These are phyloP conservation scores for Eubasilissa regina DNA, from an alignment of 1,140 invertebrate species.

Conservation along the genomic window DNA sequence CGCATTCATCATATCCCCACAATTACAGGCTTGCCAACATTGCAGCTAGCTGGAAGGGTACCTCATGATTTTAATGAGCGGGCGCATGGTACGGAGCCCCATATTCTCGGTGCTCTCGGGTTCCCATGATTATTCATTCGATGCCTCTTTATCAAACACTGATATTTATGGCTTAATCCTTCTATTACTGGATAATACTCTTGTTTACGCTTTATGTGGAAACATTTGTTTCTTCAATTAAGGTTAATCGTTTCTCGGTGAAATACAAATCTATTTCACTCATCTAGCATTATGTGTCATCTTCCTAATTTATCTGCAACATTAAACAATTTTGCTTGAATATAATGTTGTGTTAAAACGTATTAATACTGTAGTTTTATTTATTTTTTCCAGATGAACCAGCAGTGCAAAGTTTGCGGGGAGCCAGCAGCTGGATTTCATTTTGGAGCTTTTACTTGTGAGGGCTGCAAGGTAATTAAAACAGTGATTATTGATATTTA, in stretches of 20 bases:
- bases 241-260: slow-evolving; percentile 17
- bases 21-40: slow-evolving; percentile 47
- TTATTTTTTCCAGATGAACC: slow-evolving; percentile 88
- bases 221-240: slow-evolving; percentile 23
- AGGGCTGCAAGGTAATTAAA: slow-evolving; percentile 95
- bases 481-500: no score
- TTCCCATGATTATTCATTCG: slow-evolving; percentile 39
- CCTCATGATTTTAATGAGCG: slow-evolving; percentile 39
- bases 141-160: slow-evolving; percentile 34
- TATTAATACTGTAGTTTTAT: background rate
- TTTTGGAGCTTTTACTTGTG: slow-evolving; percentile 97
- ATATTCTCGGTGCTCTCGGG: slow-evolving; percentile 21
- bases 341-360: background rate
- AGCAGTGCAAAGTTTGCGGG: slow-evolving; percentile 94
- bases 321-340: no score
- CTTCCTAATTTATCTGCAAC: no score
- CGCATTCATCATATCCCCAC: slow-evolving; percentile 45
- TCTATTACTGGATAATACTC: slow-evolving; percentile 28
- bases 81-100: slow-evolving; percentile 10
- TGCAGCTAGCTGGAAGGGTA: slow-evolving; percentile 34
- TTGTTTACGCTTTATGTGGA: slow-evolving; percentile 17
- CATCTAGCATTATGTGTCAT: background rate
- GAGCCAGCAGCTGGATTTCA: slow-evolving; percentile 97
- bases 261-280: slow-evolving; percentile 8
- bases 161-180: slow-evolving; percentile 33